Percentiles rank a stretch among this genome's conserved stretches.
Conservation (phyloP, 2,113 vertebrate species). For the human (Homo sapiens) region GRCh38 chr17:16082001-16082500, state of each 20-base stretch:
- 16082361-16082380: not conserved
- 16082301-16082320: not conserved
- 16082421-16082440: not conserved
- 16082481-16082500: too few species aligned
- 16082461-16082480: too few species aligned
- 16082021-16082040: not conserved
- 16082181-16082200: not conserved
- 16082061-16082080: not conserved
- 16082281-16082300: not conserved
- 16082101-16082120: not conserved
- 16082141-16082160: not conserved
- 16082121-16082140: not conserved
- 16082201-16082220: not conserved
- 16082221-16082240: not conserved
- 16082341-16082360: not conserved
- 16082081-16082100: not conserved
- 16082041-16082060: not conserved
- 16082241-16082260: not conserved
- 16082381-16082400: not conserved
- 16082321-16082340: not conserved
- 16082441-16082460: too few species aligned
- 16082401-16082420: not conserved
- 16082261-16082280: not conserved
- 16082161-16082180: not conserved
- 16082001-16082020: not conserved